Evolutionary conservation across 2,888 invertebrate species (phyloP).

Genomic region (Tyria jacobaeae): DNA sequence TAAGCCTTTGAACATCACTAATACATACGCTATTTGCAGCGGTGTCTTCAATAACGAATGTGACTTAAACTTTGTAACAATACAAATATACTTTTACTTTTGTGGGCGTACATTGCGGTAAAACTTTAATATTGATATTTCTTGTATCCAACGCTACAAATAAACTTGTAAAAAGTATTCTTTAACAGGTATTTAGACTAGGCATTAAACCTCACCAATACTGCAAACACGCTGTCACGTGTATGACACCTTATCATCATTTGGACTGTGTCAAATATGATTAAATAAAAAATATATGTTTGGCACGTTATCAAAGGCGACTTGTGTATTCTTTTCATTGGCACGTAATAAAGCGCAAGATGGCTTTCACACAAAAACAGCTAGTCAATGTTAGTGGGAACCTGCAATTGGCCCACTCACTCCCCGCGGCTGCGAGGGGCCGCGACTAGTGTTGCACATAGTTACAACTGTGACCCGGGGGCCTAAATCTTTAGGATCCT

Average conservation of each 20-base stretch:
- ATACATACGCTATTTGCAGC: neutral
- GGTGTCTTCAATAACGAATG: neutral
- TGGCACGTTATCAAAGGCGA: neutral
- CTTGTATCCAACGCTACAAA: neutral
- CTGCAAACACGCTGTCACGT: too few species aligned
- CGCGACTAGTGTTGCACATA: conserved; percentile 42
- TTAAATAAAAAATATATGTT: neutral
- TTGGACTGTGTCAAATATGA: too few species aligned
- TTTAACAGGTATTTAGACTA: neutral
- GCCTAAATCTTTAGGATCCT: neutral
- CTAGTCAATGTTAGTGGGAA: conserved; percentile 37
- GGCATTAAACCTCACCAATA: too few species aligned
- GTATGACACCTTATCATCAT: too few species aligned
- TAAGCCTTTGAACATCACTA: neutral
- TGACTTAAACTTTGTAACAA: conserved; percentile 1
- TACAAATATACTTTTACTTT: neutral
- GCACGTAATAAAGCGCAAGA: conserved; percentile 34
- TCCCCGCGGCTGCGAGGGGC: conserved; percentile 32
- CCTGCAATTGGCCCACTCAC: conserved; percentile 36
- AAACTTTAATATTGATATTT: neutral
- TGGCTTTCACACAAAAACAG: conserved; percentile 37
- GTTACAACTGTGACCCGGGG: conserved; percentile 3
- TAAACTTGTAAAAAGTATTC: neutral
- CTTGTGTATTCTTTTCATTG: conserved; percentile 27
- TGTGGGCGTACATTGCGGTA: neutral